Percentiles rank a stretch among this genome's conserved stretches.
Conservation (phyloP, 2,888 invertebrate species). For the Drosophila leonis region DNA sequence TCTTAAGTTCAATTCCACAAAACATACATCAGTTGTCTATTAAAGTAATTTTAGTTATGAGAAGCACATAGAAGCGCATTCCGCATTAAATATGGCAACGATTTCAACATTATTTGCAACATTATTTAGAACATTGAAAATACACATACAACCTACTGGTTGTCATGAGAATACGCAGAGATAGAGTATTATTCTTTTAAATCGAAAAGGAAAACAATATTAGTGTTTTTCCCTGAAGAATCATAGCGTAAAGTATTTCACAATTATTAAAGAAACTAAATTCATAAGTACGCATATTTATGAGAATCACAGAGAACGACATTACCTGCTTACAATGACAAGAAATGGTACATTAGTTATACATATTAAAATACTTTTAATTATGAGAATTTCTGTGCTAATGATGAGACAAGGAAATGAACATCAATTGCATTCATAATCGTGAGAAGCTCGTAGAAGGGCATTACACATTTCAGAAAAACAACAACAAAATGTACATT, state of each 20-base stretch:
- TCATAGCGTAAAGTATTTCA: neutral
- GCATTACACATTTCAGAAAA: neutral
- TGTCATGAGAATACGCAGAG: neutral
- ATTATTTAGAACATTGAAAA: too few relatives aligned
- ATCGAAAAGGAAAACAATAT: neutral
- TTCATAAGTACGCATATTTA: neutral
- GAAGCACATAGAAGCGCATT: constrained; percentile 1
- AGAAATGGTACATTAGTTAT: neutral
- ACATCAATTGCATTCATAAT: neutral
- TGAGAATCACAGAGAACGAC: neutral
- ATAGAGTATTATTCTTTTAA: neutral
- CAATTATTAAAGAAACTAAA: neutral
- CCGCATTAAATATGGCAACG: neutral
- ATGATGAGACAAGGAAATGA: neutral
- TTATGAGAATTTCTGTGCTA: neutral
- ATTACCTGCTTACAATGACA: neutral
- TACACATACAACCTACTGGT: neutral
- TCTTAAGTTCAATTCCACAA: too few relatives aligned
- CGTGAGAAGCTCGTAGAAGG: constrained; percentile 1
- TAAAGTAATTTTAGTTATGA: neutral
- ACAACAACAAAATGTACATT: neutral
- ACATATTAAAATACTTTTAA: neutral
- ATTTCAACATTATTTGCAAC: too few relatives aligned
- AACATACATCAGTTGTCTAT: neutral
- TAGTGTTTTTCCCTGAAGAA: neutral